Conservation (phyloP, 1,140 invertebrate species). For the Drosophila sproati region DNA sequence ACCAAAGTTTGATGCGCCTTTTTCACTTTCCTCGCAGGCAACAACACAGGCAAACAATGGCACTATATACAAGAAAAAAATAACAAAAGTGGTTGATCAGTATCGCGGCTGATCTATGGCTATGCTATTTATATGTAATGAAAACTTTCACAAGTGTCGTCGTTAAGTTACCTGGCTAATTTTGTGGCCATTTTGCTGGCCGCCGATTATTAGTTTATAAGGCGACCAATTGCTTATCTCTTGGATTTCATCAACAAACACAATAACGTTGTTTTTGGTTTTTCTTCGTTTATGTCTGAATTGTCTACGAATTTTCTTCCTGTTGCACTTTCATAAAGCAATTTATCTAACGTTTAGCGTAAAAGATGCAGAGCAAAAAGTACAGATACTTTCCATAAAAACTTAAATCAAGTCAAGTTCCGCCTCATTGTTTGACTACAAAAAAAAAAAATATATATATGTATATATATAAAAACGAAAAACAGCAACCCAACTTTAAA, state of each 20-base stretch:
- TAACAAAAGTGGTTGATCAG: constrained; percentile 8
- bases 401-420: constrained; percentile 72
- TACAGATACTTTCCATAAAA: constrained; percentile 71
- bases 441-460: constrained; percentile 24
- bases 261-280: constrained; percentile 20
- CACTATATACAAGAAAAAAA: not conserved
- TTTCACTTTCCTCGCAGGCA: not conserved
- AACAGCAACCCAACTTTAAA: constrained; percentile 68
- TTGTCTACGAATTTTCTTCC: constrained; percentile 20
- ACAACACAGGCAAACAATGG: not conserved
- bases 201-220: constrained; percentile 1
- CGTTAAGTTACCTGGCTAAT: constrained; percentile 3
- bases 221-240: constrained; percentile 14
- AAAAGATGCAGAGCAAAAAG: constrained; percentile 35
- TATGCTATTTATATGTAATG: constrained; percentile 5
- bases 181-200: constrained; percentile 30
- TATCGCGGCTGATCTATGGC: constrained; percentile 13
- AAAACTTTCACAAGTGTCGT: constrained; percentile 23
- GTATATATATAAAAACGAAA: constrained; percentile 24
- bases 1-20: not conserved
- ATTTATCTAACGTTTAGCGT: constrained; percentile 58
- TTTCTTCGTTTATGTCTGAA: constrained; percentile 11
- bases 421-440: constrained; percentile 67
- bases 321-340: constrained; percentile 68
- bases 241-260: constrained; percentile 42